Percentiles rank a stretch among this genome's conserved stretches.
These are phyloP conservation scores for Gasterosteus aculeatus DNA, from an alignment of 2,113 vertebrate genomes.

Conservation along the genomic window DNA sequence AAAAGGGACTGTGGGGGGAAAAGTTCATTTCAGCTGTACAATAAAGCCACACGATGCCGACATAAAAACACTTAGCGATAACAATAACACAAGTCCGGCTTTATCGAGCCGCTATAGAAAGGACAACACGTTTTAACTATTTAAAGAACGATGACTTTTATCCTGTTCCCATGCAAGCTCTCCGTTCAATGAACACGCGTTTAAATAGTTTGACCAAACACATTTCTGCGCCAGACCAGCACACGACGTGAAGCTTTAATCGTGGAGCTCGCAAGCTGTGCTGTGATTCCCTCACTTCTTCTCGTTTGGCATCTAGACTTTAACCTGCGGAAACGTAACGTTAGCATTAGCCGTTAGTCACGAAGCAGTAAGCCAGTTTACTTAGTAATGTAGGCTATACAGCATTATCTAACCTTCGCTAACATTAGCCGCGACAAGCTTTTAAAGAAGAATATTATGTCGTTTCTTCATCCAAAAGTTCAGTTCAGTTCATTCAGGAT, in stretches of 20 bases:
- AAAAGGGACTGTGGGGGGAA: slow-evolving; percentile 7
- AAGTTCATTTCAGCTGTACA: slow-evolving; percentile 17
- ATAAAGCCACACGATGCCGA: slow-evolving; percentile 22
- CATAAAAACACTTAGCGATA: slow-evolving; percentile 12
- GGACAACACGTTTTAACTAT: too few relatives aligned
- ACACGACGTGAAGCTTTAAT: too few relatives aligned
- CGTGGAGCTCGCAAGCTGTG: not conserved
- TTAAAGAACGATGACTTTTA: too few relatives aligned
- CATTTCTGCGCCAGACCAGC: too few relatives aligned
- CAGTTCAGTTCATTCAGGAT: too few relatives aligned
- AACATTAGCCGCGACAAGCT: not conserved
- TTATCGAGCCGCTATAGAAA: not conserved
- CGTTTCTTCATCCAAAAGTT: not conserved
- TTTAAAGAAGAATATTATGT: not conserved
- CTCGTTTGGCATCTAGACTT: not conserved
- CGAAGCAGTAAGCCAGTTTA: not conserved
- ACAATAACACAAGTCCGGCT: slow-evolving; percentile 13
- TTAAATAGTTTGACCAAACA: not conserved
- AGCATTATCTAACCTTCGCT: not conserved
- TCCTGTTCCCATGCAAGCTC: not conserved
- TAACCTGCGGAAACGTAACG: not conserved
- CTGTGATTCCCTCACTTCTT: not conserved
- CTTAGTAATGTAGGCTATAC: not conserved
- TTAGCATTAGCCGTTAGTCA: not conserved
- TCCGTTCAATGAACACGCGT: not conserved